A percentile compares a stretch with the other conserved stretches of the same genome.
phyloP scores from a whole-genome alignment of 2,113 vertebrate genomes.

The Lynx canadensis region DNA sequence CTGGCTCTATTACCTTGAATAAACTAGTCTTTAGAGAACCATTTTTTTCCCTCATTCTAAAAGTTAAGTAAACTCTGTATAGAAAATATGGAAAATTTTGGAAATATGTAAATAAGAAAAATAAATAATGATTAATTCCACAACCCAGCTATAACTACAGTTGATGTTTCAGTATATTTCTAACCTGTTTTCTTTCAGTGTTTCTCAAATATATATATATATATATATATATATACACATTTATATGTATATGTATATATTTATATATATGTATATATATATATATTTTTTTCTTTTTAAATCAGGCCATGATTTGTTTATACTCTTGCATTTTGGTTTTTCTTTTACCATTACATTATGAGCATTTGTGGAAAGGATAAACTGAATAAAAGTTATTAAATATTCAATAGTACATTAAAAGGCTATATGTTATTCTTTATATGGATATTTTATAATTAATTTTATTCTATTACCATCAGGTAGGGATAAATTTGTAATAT shows the following conservation, averaged over 20 bases:
- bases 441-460: conserved; percentile 51
- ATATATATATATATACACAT: too few relatives aligned
- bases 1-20: conserved; percentile 76
- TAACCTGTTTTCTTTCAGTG: not conserved
- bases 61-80: conserved; percentile 50
- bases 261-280: too few relatives aligned
- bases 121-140: conserved; percentile 26
- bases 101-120: conserved; percentile 59
- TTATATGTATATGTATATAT: rapidly evolving
- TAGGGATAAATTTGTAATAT: conserved; percentile 13
- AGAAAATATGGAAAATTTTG: conserved; percentile 44
- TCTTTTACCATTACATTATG: not conserved
- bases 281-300: not conserved
- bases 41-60: conserved; percentile 40
- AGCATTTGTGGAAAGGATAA: conserved; percentile 49
- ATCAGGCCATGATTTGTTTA: not conserved
- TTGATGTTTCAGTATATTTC: conserved; percentile 48
- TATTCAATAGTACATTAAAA: conserved; percentile 56
- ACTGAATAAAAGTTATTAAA: conserved; percentile 52
- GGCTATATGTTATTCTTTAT: conserved; percentile 29
- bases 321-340: conserved; percentile 37
- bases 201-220: not conserved
- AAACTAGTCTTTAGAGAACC: conserved; percentile 59
- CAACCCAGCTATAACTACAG: conserved; percentile 4
- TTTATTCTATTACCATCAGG: conserved; percentile 52